Evolutionary conservation across 2,113 vertebrate species (phyloP).

Genomic region (Rhinoptilus africanus): DNA sequence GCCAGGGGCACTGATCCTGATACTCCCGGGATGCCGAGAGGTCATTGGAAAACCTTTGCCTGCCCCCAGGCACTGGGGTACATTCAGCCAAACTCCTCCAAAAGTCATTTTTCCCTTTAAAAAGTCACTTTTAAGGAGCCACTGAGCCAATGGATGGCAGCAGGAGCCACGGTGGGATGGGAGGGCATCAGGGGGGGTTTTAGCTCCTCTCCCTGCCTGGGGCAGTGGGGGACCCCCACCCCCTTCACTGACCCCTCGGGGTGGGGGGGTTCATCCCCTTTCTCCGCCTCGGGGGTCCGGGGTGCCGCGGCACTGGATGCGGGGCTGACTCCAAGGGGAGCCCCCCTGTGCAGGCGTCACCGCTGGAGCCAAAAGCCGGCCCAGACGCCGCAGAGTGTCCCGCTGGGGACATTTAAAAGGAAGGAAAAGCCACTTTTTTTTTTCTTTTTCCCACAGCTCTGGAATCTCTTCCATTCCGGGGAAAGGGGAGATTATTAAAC

Average conservation of each 20-base stretch:
- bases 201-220: not conserved
- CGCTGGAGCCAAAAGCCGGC: not conserved
- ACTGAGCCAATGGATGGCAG: fast-evolving
- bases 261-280: not conserved
- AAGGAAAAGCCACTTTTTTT: not conserved
- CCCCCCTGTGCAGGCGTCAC: too few species aligned
- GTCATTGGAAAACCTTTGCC: not conserved
- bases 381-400: fast-evolving
- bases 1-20: too few species aligned
- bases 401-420: not conserved
- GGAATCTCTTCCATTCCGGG: not conserved
- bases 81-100: not conserved
- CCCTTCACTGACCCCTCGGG: not conserved
- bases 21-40: too few species aligned
- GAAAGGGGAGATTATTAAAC: not conserved
- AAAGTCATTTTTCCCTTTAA: not conserved
- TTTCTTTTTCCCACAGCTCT: too few species aligned
- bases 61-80: not conserved
- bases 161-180: not conserved
- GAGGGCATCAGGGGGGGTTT: fast-evolving
- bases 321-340: not conserved
- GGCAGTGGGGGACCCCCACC: fast-evolving
- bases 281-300: fast-evolving
- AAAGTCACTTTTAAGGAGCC: not conserved
- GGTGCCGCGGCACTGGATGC: not conserved